Conservation (phyloP, 2,888 invertebrate species). For the Microdon myrmicae region DNA sequence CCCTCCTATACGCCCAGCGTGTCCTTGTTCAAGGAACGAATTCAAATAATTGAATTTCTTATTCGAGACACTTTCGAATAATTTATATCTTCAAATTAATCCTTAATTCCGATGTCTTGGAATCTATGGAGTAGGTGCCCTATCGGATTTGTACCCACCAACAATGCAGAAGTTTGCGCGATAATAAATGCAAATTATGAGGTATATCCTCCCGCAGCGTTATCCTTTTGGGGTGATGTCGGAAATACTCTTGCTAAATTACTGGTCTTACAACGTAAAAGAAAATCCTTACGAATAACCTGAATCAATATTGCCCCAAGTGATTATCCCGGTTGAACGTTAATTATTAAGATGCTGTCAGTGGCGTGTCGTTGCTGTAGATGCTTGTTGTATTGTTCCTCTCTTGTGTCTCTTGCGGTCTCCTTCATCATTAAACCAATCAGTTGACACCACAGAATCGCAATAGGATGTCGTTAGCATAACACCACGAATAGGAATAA, state of each 20-base stretch:
- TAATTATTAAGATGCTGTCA: constrained; percentile 41
- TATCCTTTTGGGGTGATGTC: background rate
- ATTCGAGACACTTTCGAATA: constrained; percentile 35
- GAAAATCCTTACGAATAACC: constrained; percentile 28
- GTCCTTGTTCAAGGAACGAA: constrained; percentile 34
- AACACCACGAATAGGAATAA: too few species aligned
- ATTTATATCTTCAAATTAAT: constrained; percentile 50
- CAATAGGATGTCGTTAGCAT: constrained; percentile 31
- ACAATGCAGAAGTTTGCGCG: constrained; percentile 4
- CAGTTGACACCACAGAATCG: constrained; percentile 32
- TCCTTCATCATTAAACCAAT: constrained; percentile 39
- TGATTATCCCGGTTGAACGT: constrained; percentile 39
- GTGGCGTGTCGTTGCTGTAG: constrained; percentile 7
- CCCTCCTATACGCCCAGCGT: background rate
- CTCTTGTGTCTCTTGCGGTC: constrained; percentile 10
- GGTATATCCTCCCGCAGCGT: background rate
- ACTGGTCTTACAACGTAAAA: constrained; percentile 13
- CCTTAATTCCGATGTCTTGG: constrained; percentile 41
- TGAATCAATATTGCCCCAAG: constrained; percentile 39
- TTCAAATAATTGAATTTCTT: constrained; percentile 50
- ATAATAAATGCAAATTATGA: constrained; percentile 35
- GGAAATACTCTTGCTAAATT: background rate
- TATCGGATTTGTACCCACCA: constrained; percentile 8
- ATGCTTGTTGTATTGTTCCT: constrained; percentile 20
- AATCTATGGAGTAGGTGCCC: constrained; percentile 4